Evolutionary conservation across 2,888 invertebrate genomes (phyloP).

Genomic region (Drosophila ochracea): DNA sequence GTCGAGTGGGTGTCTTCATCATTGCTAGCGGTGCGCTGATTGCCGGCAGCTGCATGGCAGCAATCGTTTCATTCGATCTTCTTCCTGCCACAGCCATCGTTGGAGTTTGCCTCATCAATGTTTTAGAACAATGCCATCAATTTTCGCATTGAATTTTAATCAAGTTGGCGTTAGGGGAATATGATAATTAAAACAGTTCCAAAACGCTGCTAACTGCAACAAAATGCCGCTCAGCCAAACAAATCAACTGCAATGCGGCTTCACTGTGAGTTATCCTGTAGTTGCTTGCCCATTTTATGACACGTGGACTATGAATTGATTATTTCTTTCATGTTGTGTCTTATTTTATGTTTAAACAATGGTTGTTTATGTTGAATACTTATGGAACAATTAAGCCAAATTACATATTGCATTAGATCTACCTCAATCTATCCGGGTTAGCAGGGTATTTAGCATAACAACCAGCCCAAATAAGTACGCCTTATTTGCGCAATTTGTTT

Average conservation of each 20-base stretch:
- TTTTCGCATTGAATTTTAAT: slow-evolving; percentile 75
- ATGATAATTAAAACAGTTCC: slow-evolving; percentile 65
- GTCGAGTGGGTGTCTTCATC: slow-evolving; percentile 37
- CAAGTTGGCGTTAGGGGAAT: slow-evolving; percentile 72
- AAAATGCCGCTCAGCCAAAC: slow-evolving; percentile 27
- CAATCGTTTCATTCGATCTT: slow-evolving; percentile 12
- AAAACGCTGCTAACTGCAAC: slow-evolving; percentile 39
- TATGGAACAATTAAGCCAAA: not conserved
- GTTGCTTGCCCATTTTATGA: not conserved
- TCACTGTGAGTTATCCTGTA: slow-evolving; percentile 16
- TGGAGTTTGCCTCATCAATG: slow-evolving; percentile 52
- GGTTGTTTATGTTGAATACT: not conserved
- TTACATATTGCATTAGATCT: not conserved
- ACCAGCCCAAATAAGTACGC: not conserved
- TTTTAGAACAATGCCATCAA: slow-evolving; percentile 67
- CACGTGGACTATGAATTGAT: too few relatives aligned
- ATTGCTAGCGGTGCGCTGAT: slow-evolving; percentile 45
- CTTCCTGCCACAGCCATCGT: slow-evolving; percentile 8
- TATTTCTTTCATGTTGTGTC: not conserved
- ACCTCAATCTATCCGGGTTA: not conserved
- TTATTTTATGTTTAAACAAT: not conserved
- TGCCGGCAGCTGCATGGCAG: slow-evolving; percentile 35
- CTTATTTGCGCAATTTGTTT: slow-evolving; percentile 38
- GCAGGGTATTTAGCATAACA: slow-evolving; percentile 19
- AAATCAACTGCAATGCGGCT: slow-evolving; percentile 2